Base-by-base conservation (phyloP, 2,113 vertebrate genomes). In the Mastomys coucha region DNA sequence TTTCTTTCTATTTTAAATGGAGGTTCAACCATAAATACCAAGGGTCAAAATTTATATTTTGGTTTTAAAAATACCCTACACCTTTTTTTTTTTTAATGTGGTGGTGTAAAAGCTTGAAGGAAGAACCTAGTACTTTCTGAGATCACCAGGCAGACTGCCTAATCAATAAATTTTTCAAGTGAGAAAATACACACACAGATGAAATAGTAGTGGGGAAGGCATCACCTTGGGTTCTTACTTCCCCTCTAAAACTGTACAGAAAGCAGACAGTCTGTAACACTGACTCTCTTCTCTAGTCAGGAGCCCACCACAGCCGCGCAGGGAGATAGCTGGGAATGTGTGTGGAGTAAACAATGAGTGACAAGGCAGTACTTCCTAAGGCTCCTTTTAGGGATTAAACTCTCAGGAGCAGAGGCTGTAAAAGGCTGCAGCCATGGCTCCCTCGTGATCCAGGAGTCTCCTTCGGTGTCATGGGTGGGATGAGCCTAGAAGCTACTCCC, bases 281-380 rank as follows among this genome's bases (percentile, higher is more conserved):
- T 28, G 7, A 14, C 0, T 0, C 10, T 88, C 36, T n/a, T n/a
- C 31, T 81, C 26, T 0, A n/a, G 2, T 13, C 31, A 16, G 12
- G 19, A 39, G 53, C 51, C 56, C 26, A 4, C 24, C 45, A 7
- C 7, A 20, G 36, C 3, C 77, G 60, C 16, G 60, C 9, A 3
- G 31, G 53, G 22, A 56, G 36, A 28, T 17, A 65, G 51, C 51
- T 39, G 14, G 28, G n/a, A 63, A n/a, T 42, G 63, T 81, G 65
- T 45, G 45, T 45, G 45, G 45, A 36, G 31, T 42, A 75, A 56
- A 78, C 45, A 5, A 56, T 2, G n/a, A 67, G 86, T 39, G 39
- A 28, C 22, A 77, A 73, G 53, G 78, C 78, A 63, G 22, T 33
- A 11, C 56, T 95, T 95, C 72, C 81, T 76, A 73, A 85, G 81